Evolutionary conservation across 2,888 invertebrate species (phyloP), one percentile per base, ranked within the genome.

Genomic region (Zootermopsis nevadensis): DNA sequence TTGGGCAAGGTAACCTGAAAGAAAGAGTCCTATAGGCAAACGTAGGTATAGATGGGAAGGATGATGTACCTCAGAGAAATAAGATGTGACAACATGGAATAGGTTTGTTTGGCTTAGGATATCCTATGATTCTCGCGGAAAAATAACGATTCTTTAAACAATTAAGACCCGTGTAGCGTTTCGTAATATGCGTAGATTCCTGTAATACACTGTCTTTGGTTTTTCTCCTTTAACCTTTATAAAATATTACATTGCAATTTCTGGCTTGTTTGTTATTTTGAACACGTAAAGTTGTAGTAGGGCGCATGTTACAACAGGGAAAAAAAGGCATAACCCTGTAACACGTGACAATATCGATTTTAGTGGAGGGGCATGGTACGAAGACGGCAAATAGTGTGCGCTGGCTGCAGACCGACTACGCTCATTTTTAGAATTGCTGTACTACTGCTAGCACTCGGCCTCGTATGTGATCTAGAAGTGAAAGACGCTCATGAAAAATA

Each of bases 271-370:
- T 22, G 33, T 38, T 74, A 74, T 38, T 22, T 74, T 38, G 2
- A 38, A 8, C 74, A 74, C 38, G 38, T 38, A 24, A 74, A 74
- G 38, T 74, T 35, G n/a, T 42, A 38, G 33, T 42, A 42, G 74
- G 38, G 74, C 42, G 74, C 74, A 74, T 74, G 74, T 74, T 74
- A 42, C 74, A 38, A 42, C n/a, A 33, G 7, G n/a, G 22, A 74
- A 38, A 74, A 74, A 74, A 74, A n/a, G 74, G 38, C 74, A n/a
- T 74, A 74, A 74, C 74, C 74, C 38, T 74, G 74, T 69, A 74
- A 38, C 74, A 74, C 74, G 74, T 74, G 74, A 74, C 74, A 74
- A 74, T 74, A 74, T 74, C 38, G 74, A 74, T 74, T 74, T 74
- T 74, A 22, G 74, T 42, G n/a, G 74, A 74, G 42, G 74, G 38